These are phyloP conservation scores for Chiloscyllium plagiosum DNA, from an alignment of 2,113 vertebrate genomes.

Conservation along the genomic window DNA sequence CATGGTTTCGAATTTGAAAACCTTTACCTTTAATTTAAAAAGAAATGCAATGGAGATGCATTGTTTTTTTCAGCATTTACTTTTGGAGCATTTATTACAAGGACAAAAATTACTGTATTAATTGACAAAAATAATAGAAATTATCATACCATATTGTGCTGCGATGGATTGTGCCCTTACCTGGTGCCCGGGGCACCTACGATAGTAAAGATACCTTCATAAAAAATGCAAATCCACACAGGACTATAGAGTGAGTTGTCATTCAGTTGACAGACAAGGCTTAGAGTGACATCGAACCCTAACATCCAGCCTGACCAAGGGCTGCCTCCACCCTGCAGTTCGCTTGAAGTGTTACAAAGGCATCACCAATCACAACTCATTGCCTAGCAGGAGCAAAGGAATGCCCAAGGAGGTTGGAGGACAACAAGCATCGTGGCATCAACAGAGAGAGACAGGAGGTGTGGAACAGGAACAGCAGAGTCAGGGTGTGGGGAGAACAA, in stretches of 20 bases:
- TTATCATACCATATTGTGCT: background rate
- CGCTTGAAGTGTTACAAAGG: background rate
- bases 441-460: no score
- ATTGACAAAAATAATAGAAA: background rate
- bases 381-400: no score
- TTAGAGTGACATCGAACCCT: background rate
- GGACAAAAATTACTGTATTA: background rate
- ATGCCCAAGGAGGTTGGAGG: no score
- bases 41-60: no score
- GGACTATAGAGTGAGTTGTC: background rate
- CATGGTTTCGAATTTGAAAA: background rate
- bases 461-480: no score
- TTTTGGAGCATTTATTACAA: background rate
- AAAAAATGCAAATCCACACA: background rate
- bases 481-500: no score
- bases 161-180: background rate
- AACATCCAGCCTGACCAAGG: background rate
- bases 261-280: background rate
- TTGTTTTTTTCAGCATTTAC: background rate
- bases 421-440: no score
- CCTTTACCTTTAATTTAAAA: background rate
- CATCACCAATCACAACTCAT: background rate
- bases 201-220: background rate
- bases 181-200: background rate
- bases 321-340: background rate